Evolutionary conservation across 2,888 invertebrate genomes (phyloP).

Genomic region (Macrophya alboannulata): DNA sequence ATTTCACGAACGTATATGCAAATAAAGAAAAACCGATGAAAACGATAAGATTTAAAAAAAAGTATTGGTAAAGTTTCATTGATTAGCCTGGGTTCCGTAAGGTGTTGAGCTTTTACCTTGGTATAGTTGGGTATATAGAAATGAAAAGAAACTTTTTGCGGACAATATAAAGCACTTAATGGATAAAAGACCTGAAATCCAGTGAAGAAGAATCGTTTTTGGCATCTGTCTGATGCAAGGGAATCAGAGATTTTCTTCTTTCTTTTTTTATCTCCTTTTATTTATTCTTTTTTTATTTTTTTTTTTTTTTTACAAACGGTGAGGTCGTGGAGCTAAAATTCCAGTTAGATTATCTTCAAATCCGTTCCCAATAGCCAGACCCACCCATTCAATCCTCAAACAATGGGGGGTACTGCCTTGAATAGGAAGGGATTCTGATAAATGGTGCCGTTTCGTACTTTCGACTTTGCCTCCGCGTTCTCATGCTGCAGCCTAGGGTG

Average conservation of each 20-base stretch:
- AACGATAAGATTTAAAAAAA: background rate
- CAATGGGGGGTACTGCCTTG: slow-evolving; percentile 61
- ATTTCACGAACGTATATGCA: no score
- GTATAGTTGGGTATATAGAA: background rate
- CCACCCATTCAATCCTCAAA: slow-evolving; percentile 67
- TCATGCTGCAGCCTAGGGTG: background rate
- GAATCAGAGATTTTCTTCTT: slow-evolving; percentile 26
- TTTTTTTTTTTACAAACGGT: background rate
- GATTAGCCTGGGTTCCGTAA: background rate
- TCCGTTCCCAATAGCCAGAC: slow-evolving; percentile 58
- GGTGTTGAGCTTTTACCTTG: background rate
- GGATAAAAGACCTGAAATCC: slow-evolving; percentile 27
- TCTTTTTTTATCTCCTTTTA: background rate
- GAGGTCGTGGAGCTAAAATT: slow-evolving; percentile 48
- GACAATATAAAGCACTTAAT: slow-evolving; percentile 37
- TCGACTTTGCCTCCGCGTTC: slow-evolving; percentile 7
- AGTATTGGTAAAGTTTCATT: background rate
- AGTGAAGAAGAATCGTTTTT: slow-evolving; percentile 26
- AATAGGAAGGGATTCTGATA: slow-evolving; percentile 64
- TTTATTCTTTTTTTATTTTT: background rate
- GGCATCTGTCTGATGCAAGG: slow-evolving; percentile 5
- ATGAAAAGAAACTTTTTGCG: slow-evolving; percentile 18
- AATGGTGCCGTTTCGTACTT: slow-evolving; percentile 58
- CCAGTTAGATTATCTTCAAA: slow-evolving; percentile 61
- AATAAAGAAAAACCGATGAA: background rate